Evolutionary conservation across 2,113 vertebrate species (phyloP).

Genomic region (Dromiciops gliroides): DNA sequence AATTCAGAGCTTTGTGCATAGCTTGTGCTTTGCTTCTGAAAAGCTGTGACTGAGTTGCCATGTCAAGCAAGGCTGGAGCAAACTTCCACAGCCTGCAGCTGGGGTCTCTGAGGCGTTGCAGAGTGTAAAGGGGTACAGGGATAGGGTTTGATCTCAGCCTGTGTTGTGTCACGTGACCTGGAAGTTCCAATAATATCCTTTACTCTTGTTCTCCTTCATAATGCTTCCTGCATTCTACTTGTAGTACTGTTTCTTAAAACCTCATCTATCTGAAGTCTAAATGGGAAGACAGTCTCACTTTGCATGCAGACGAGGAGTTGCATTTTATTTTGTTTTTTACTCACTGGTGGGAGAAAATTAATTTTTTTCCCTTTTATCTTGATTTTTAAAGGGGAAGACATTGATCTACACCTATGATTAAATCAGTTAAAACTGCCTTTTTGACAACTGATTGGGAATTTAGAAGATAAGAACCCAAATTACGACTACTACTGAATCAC

Average conservation of each 20-base stretch:
- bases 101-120: not conserved
- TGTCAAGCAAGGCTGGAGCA: not conserved
- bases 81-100: not conserved
- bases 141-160: not conserved
- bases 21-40: no score
- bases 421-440: no score
- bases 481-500: not conserved
- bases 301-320: not conserved
- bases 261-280: not conserved
- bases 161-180: not conserved
- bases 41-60: no score
- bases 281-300: no score
- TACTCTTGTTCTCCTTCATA: not conserved
- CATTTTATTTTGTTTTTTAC: not conserved
- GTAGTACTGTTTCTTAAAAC: not conserved
- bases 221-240: not conserved
- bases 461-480: not conserved
- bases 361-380: not conserved
- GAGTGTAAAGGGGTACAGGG: no score
- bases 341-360: not conserved
- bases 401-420: no score
- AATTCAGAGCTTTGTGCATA: no score
- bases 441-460: not conserved
- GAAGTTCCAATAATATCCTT: not conserved
- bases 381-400: not conserved